Evolutionary conservation across 1,140 invertebrate genomes (phyloP).

Genomic region (Thaumetopoea pityocampa): DNA sequence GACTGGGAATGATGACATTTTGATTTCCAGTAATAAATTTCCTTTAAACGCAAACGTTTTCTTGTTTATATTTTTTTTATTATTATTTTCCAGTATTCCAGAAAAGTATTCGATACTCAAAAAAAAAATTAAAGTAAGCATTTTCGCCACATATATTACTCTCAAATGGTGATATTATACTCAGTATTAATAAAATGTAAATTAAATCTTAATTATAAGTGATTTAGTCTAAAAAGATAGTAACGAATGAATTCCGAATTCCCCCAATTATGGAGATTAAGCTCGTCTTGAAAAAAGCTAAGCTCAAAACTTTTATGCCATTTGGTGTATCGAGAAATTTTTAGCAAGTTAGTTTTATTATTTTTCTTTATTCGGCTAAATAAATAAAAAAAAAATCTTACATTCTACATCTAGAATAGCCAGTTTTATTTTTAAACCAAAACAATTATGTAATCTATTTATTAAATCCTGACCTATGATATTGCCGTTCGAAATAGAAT

Average conservation of each 20-base stretch:
- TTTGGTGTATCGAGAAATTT: background rate
- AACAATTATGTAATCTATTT: too few relatives aligned
- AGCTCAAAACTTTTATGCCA: conserved; percentile 17
- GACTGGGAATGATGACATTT: too few relatives aligned
- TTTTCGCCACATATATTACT: conserved; percentile 20
- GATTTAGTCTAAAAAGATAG: conserved; percentile 18
- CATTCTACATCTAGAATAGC: too few relatives aligned
- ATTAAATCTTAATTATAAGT: conserved; percentile 30
- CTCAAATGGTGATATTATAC: conserved; percentile 31
- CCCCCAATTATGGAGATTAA: conserved; percentile 3
- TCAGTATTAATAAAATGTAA: conserved; percentile 45
- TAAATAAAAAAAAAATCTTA: background rate
- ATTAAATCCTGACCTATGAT: too few relatives aligned
- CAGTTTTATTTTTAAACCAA: too few relatives aligned
- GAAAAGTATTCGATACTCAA: conserved; percentile 21
- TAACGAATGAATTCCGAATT: conserved; percentile 2
- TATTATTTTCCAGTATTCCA: conserved; percentile 15
- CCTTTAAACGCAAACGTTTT: background rate
- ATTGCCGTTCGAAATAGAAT: too few relatives aligned
- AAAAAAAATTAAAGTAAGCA: conserved; percentile 17
- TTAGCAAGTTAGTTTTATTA: too few relatives aligned
- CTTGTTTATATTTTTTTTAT: background rate
- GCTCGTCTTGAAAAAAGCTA: conserved; percentile 6
- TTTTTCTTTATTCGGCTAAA: background rate
- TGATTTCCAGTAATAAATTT: too few relatives aligned